phyloP scores from a whole-genome alignment of 2,888 invertebrate genomes.

The Erebia palarica region DNA sequence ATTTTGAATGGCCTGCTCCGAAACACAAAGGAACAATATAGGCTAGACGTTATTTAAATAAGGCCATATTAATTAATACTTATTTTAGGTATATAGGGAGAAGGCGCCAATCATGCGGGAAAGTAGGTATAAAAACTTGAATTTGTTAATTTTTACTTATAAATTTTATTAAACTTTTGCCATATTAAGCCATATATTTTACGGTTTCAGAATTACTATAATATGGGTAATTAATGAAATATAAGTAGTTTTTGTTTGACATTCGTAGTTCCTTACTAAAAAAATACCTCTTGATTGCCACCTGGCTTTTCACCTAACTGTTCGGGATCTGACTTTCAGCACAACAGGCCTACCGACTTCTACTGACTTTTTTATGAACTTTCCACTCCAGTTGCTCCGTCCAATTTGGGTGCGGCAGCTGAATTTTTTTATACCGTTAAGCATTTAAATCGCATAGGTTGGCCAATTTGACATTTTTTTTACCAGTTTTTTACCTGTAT shows the following conservation, averaged over 20 bases:
- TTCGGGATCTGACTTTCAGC: neutral
- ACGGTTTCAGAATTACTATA: neutral
- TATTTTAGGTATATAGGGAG: neutral
- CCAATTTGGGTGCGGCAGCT: neutral
- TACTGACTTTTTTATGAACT: slow-evolving; percentile 1
- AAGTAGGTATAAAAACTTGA: slow-evolving; percentile 3
- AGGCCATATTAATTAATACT: neutral
- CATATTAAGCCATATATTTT: neutral
- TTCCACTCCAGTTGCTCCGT: neutral
- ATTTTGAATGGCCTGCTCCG: neutral
- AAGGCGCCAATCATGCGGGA: neutral
- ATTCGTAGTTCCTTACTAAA: slow-evolving; percentile 4
- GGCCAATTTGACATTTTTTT: too few relatives aligned
- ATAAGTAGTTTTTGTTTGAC: slow-evolving; percentile 2
- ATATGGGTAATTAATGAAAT: slow-evolving; percentile 6
- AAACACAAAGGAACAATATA: neutral
- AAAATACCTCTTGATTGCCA: neutral
- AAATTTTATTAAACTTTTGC: neutral
- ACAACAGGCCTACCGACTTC: neutral
- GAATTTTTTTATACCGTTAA: neutral
- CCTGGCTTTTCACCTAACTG: neutral
- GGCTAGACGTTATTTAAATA: neutral
- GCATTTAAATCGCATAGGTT: neutral
- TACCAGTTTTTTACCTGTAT: too few relatives aligned
- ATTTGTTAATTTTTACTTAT: slow-evolving; percentile 2